Evolutionary conservation across 2,888 invertebrate species (phyloP).

Genomic region (Phyllotreta striolata): DNA sequence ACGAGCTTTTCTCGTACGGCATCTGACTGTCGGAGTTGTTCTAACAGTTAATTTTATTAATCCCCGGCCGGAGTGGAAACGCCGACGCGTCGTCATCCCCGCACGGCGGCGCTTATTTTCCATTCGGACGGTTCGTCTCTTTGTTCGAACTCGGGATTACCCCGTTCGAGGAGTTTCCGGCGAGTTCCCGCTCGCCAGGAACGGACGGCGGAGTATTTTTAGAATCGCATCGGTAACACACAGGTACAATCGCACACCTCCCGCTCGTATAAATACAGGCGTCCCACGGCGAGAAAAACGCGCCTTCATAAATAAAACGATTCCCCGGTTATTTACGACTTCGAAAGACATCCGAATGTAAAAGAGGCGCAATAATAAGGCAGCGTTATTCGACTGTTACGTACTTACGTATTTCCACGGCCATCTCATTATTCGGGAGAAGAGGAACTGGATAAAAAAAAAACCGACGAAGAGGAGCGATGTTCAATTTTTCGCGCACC

Average conservation of each 20-base stretch:
- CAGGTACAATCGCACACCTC: background rate
- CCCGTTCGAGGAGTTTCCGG: no score
- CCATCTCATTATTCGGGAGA: conserved; percentile 54
- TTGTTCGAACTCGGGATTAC: conserved; percentile 19
- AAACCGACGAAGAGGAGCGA: conserved; percentile 41
- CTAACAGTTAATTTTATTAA: conserved; percentile 61
- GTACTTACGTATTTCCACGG: conserved; percentile 46
- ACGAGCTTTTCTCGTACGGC: conserved; percentile 40
- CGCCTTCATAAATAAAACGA: conserved; percentile 40
- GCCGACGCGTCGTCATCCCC: conserved; percentile 19
- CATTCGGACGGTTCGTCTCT: conserved; percentile 38
- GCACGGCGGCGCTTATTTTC: conserved; percentile 33
- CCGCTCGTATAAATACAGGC: conserved; percentile 15
- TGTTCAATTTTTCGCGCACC: conserved; percentile 56
- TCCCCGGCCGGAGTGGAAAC: conserved; percentile 46
- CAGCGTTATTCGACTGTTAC: conserved; percentile 48
- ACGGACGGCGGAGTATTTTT: background rate
- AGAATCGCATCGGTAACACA: background rate
- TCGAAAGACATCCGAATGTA: conserved; percentile 44
- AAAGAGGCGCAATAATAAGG: conserved; percentile 47
- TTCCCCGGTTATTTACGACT: conserved; percentile 40
- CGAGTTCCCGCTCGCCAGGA: no score
- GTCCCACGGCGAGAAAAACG: conserved; percentile 33
- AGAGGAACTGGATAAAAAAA: conserved; percentile 5
- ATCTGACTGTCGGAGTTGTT: conserved; percentile 52